Conservation (phyloP, 2,113 vertebrate species). For the Phocoena phocoena region DNA sequence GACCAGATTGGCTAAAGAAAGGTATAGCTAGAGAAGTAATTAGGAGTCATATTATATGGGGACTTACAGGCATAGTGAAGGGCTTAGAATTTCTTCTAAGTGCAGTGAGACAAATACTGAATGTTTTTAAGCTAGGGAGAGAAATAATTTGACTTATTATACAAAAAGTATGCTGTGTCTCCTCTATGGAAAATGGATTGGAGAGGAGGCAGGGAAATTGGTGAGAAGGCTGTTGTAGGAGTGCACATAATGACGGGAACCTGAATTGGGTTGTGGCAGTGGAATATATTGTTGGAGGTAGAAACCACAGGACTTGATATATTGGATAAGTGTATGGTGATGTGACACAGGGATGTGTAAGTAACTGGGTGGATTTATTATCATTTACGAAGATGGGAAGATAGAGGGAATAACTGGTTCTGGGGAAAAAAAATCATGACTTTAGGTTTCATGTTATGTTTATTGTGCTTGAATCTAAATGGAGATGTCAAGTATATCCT, state of each 20-base stretch:
- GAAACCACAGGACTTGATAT: background rate
- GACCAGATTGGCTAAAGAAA: background rate
- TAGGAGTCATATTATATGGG: background rate
- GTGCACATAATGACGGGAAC: background rate
- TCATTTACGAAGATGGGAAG: background rate
- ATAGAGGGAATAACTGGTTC: background rate
- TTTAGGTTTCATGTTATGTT: background rate
- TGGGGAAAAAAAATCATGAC: conserved; percentile 1
- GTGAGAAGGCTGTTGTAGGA: background rate
- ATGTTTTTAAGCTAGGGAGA: background rate
- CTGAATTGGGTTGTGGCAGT: background rate
- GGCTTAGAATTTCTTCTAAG: background rate
- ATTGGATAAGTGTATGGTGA: background rate
- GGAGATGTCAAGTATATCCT: background rate
- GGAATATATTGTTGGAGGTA: background rate
- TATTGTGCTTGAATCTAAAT: background rate
- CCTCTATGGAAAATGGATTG: background rate
- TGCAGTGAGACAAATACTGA: background rate
- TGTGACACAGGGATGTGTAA: background rate
- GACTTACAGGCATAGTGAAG: background rate
- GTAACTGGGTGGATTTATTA: background rate
- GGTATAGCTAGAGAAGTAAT: background rate
- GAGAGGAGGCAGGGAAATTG: background rate
- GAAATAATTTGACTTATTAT: background rate
- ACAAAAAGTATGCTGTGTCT: background rate